Evolutionary conservation across 92 coral and sea anemone species (phyloP), one percentile per base, ranked within the genome.

Genomic region (Metridium senile): DNA sequence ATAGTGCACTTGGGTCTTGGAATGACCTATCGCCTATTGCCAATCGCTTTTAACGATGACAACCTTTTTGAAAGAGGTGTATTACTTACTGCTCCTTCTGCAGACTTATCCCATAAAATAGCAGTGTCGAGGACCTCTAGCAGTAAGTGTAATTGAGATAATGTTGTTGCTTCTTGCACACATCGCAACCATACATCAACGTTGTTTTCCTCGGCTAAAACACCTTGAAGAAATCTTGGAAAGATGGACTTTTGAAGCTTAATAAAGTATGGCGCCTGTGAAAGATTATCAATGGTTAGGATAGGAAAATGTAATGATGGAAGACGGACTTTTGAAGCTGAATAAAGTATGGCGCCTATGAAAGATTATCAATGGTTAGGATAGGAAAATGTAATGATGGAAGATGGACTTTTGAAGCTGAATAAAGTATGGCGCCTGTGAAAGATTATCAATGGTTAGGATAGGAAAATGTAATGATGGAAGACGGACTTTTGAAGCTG

Each of bases 71-170:
- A 39, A 39, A 39, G 13, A 4, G 49, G 49, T 39, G 49, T 39
- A 4, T 39, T 4, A 59, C 66, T 59, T 22, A 59, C 66, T 1
- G 66, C 31, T 10, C 66, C 66, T 22, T 59, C 66, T 1, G 66
- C 66, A 26, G 66, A 59, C 66, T 71, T 69, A 64, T 88, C 93
- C 99, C 99, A 96, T 26, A 85, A 73, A 10, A 96, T 73, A 1
- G 87, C 89, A 53, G 82, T 88, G 58, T 93, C 99, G 65, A 96
- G 72, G 70, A 93, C 54, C 45, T 75, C 91, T 13, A 89, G 70
- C 62, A 93, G 76, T 4, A 96, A 88, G 71, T 93, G 93, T 1
- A 87, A 81, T n/a, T 95, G 90, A 58, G 99, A 87, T 26, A 81
- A 75, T 20, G 99, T 96, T 27, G 72, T 26, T 2, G 97, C 91